Conservation (phyloP, 2,797 vertebrate species). For the Gambelia wislizenii region DNA sequence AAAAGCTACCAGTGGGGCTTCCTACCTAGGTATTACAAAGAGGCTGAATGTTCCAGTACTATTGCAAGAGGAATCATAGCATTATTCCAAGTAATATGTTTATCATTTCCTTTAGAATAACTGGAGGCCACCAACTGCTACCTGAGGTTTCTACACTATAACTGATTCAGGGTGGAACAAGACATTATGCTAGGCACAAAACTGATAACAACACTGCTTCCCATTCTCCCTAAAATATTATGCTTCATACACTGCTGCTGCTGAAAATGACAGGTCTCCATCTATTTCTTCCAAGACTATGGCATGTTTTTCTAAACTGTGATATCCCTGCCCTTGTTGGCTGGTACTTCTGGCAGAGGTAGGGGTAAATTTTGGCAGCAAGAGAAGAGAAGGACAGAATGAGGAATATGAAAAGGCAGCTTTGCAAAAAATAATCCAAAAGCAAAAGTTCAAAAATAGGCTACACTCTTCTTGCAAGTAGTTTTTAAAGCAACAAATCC, state of each 20-base stretch:
- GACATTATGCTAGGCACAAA: not conserved
- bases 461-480: constrained; percentile 56
- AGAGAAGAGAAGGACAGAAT: not conserved
- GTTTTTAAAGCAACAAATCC: constrained; percentile 63
- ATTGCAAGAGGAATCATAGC: too few relatives aligned
- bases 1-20: too few relatives aligned
- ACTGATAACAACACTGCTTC: not conserved
- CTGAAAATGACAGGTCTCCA: not conserved
- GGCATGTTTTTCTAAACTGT: too few relatives aligned
- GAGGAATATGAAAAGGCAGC: not conserved
- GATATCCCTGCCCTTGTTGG: too few relatives aligned
- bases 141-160: not conserved
- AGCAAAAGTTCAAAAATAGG: constrained; percentile 68
- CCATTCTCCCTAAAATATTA: not conserved
- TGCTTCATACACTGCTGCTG: not conserved
- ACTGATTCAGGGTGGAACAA: not conserved
- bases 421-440: constrained; percentile 61
- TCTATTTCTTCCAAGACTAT: not conserved
- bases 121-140: not conserved
- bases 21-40: too few relatives aligned
- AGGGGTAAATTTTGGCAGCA: not conserved
- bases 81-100: too few relatives aligned
- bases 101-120: too few relatives aligned
- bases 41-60: too few relatives aligned
- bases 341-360: not conserved